A percentile compares a stretch with the other conserved stretches of the same genome.
phyloP scores from a whole-genome alignment of 2,113 vertebrate genomes.

The Ascaphus truei region DNA sequence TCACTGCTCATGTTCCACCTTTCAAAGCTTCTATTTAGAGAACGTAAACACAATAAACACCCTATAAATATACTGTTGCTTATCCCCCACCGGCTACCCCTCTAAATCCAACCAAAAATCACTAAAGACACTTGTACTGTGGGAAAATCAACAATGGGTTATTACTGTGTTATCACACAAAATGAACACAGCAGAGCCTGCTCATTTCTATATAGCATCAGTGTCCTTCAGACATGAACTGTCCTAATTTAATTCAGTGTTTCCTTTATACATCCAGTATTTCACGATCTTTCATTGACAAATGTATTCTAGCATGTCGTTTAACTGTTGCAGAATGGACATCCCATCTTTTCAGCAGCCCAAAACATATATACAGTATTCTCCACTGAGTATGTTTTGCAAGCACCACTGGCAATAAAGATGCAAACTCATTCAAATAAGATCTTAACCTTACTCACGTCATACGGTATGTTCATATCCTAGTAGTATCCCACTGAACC shows the following conservation, averaged over 20 bases:
- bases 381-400: too few relatives aligned
- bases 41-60: neutral
- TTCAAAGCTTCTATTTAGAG: too few relatives aligned
- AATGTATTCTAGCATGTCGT: neutral
- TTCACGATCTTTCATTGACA: neutral
- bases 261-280: slow-evolving; percentile 31
- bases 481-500: too few relatives aligned
- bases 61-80: neutral
- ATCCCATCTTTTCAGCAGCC: too few relatives aligned
- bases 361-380: too few relatives aligned
- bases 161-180: slow-evolving; percentile 21
- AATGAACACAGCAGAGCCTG: neutral
- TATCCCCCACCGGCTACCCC: neutral
- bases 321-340: too few relatives aligned
- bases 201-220: neutral
- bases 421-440: too few relatives aligned
- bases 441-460: too few relatives aligned
- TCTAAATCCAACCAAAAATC: neutral
- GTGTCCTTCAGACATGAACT: neutral
- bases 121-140: neutral
- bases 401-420: too few relatives aligned
- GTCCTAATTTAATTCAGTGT: slow-evolving; percentile 26
- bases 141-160: neutral
- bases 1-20: neutral
- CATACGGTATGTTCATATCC: too few relatives aligned